Conservation (phyloP, 2,113 vertebrate genomes). For the Etheostoma spectabile region DNA sequence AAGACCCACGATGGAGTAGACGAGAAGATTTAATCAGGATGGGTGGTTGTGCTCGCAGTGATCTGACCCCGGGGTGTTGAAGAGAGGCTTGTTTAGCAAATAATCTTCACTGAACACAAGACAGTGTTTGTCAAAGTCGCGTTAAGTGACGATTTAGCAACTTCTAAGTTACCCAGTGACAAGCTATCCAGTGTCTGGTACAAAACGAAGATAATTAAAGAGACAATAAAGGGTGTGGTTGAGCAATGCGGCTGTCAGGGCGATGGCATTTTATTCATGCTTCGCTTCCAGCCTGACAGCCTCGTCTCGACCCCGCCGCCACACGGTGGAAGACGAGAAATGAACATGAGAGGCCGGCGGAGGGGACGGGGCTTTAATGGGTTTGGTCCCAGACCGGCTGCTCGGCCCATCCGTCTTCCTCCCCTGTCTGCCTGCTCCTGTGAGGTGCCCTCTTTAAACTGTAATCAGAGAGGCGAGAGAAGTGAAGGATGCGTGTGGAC, state of each 20-base stretch:
- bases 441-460: constrained; percentile 62
- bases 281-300: constrained; percentile 27
- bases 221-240: constrained; percentile 23
- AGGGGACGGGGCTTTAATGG: constrained; percentile 55
- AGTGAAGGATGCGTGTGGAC: constrained; percentile 53
- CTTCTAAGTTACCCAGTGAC: constrained; percentile 23
- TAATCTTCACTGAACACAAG: background rate
- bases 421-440: constrained; percentile 51
- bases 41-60: background rate
- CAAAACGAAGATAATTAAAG: constrained; percentile 27
- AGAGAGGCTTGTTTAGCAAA: background rate
- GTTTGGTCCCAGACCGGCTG: constrained; percentile 51
- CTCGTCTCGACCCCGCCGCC: constrained; percentile 45
- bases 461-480: constrained; percentile 61
- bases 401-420: constrained; percentile 48
- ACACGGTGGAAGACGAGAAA: constrained; percentile 37
- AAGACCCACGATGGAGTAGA: background rate
- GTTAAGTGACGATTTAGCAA: background rate
- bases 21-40: background rate
- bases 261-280: constrained; percentile 42
- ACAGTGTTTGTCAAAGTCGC: background rate
- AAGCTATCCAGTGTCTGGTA: background rate
- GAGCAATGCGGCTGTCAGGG: constrained; percentile 19
- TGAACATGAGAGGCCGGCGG: constrained; percentile 42
- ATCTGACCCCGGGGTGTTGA: background rate